Evolutionary conservation across 2,113 vertebrate species (phyloP).

Genomic region (Cavia aperea): DNA sequence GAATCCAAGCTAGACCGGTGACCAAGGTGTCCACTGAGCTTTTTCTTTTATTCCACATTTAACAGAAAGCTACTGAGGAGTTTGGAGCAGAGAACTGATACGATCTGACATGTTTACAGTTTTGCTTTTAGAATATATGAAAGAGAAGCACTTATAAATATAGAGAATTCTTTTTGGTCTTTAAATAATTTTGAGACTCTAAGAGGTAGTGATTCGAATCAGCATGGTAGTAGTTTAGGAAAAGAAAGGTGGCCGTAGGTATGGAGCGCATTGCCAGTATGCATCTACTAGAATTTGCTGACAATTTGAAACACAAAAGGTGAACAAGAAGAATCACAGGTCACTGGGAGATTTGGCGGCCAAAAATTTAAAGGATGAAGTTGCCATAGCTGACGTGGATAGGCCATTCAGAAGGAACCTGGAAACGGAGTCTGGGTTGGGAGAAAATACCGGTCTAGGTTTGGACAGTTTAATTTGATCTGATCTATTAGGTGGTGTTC

Average conservation of each 20-base stretch:
- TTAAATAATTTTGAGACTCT: background rate
- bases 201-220: background rate
- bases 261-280: background rate
- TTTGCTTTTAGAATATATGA: background rate
- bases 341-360: background rate
- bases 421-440: accelerated
- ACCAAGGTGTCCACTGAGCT: too few species aligned
- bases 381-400: background rate
- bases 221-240: background rate
- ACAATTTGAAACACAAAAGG: background rate
- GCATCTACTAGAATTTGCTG: background rate
- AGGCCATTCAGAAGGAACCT: background rate
- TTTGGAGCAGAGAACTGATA: background rate
- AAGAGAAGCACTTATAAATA: background rate
- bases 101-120: background rate
- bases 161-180: background rate
- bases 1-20: background rate
- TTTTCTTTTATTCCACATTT: background rate
- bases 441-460: background rate
- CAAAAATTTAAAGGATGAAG: background rate
- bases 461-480: background rate
- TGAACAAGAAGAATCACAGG: background rate
- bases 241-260: background rate
- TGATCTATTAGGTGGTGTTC: background rate
- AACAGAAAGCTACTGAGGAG: background rate